Base-by-base conservation (phyloP, 1,140 invertebrate genomes). In the Drosophila athabasca region DNA sequence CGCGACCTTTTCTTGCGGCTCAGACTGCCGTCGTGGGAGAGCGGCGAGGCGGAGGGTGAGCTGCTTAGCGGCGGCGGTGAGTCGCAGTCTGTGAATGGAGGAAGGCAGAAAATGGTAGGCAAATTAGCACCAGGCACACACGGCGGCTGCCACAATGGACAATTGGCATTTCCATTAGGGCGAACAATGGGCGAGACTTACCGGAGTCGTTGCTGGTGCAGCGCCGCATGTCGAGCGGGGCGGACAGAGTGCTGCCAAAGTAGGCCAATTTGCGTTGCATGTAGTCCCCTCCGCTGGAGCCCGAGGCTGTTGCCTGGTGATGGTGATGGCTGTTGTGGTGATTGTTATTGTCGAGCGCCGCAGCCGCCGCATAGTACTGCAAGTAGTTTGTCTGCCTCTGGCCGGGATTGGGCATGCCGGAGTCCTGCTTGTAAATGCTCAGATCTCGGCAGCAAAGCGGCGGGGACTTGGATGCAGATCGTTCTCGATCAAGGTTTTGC, bases 1-100 rank as follows among this genome's bases (percentile, higher is more conserved):
- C 98, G 93, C 22, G 97, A 98, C 39, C 98, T 94, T 91, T 99
- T 99, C 93, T 98, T 98, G 49, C 97, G 90, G 45, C 73, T 89
- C 6, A 90, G 44, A 1, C 60, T 58, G 39, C 58, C 77, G 3
- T 89, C 85, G 44, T 90, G 84, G 60, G 74, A 81, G 8, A 89
- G 80, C 11, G 81, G 85, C 19, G 85, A 87, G 22, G 84, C 84
- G 31, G 82, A 77, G 51, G 82, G 82, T 0, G 82, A 85, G 13
- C 78, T 85, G 62, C 82, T 85, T 44, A 79, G 13, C 1, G 91
- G 91, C 53, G 90, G 90, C 64, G 90, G 90, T 24, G 91, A 91
- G 35, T 92, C 90, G 67, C 90, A 92, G 67, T 92, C 91, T 91
- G 54, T 9, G 57, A 54, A 54, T 39, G 46, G 17, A 45, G n/a